phyloP scores from a whole-genome alignment of 1,140 invertebrate genomes.

The Monomorium pharaonis region DNA sequence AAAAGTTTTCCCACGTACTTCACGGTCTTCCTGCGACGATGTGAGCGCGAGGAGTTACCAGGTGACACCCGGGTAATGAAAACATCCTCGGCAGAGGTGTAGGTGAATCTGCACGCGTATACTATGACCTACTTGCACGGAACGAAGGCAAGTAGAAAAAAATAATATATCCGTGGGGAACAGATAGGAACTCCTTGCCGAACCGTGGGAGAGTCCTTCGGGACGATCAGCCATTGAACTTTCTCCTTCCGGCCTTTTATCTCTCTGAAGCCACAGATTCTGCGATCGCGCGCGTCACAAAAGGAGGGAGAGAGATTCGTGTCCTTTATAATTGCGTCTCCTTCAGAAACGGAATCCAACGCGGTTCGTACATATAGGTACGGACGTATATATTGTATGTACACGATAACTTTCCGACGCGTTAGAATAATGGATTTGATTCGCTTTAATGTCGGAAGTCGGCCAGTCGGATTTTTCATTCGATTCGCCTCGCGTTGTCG shows the following conservation, averaged over 20 bases:
- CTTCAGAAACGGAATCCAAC: slow-evolving; percentile 31
- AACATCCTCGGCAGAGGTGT: slow-evolving; percentile 8
- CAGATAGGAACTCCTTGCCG: slow-evolving; percentile 65
- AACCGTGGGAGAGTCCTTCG: slow-evolving; percentile 77
- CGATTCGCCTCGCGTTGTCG: slow-evolving; percentile 2
- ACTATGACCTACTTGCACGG: slow-evolving; percentile 64
- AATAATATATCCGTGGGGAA: slow-evolving; percentile 68
- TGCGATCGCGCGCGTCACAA: slow-evolving; percentile 65
- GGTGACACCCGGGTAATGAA: slow-evolving; percentile 56
- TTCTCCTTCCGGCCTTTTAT: slow-evolving; percentile 74
- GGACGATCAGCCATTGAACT: slow-evolving; percentile 75
- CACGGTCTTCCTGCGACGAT: slow-evolving; percentile 60
- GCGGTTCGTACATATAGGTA: not conserved
- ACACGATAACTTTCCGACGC: slow-evolving; percentile 19
- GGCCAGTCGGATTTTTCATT: not conserved
- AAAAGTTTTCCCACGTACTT: slow-evolving; percentile 72
- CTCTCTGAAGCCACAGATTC: slow-evolving; percentile 57
- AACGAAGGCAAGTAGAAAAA: slow-evolving; percentile 45
- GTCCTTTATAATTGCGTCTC: slow-evolving; percentile 44
- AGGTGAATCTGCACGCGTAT: slow-evolving; percentile 49
- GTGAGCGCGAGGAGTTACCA: slow-evolving; percentile 31
- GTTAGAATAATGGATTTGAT: slow-evolving; percentile 46
- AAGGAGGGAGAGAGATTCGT: slow-evolving; percentile 51
- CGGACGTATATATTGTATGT: not conserved
- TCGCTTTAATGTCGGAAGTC: slow-evolving; percentile 48